phyloP scores from a whole-genome alignment of 2,113 vertebrate species.

The Pachycephala philippinensis region DNA sequence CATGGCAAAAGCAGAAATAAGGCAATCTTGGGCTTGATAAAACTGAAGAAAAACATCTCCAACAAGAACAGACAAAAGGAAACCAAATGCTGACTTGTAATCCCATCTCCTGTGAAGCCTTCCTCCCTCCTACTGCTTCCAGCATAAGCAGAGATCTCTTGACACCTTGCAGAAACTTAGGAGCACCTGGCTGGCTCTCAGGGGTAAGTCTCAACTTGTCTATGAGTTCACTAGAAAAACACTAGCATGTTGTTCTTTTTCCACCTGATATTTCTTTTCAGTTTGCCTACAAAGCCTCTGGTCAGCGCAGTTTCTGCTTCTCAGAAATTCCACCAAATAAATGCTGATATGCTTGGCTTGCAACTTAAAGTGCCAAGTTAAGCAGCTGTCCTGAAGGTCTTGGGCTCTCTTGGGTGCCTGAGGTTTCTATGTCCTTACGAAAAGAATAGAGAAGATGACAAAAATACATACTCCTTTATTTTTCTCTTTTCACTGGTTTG shows the following conservation, averaged over 20 bases:
- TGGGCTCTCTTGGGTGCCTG: neutral
- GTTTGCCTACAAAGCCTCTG: neutral
- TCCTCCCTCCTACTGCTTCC: neutral
- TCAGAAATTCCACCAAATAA: neutral
- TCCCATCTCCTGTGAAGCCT: neutral
- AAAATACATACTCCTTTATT: conserved; percentile 11
- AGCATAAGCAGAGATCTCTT: neutral
- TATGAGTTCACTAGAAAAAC: neutral
- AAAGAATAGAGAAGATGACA: neutral
- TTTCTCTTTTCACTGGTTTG: conserved; percentile 10
- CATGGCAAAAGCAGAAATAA: neutral
- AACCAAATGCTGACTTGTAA: neutral
- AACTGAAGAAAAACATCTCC: neutral
- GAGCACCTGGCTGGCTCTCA: conserved; percentile 12
- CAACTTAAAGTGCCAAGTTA: conserved; percentile 16
- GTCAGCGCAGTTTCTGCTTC: neutral
- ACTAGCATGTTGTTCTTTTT: neutral
- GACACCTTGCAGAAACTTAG: neutral
- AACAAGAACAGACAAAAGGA: neutral
- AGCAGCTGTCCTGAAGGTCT: conserved; percentile 16
- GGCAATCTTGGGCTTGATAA: neutral
- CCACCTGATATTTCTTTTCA: neutral
- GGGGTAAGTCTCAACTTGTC: neutral
- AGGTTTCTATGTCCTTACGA: conserved; percentile 4
- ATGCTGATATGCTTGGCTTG: neutral